Evolutionary conservation across 2,797 vertebrate genomes (phyloP), one percentile per base, ranked within the genome.

Genomic region (Channa striata): DNA sequence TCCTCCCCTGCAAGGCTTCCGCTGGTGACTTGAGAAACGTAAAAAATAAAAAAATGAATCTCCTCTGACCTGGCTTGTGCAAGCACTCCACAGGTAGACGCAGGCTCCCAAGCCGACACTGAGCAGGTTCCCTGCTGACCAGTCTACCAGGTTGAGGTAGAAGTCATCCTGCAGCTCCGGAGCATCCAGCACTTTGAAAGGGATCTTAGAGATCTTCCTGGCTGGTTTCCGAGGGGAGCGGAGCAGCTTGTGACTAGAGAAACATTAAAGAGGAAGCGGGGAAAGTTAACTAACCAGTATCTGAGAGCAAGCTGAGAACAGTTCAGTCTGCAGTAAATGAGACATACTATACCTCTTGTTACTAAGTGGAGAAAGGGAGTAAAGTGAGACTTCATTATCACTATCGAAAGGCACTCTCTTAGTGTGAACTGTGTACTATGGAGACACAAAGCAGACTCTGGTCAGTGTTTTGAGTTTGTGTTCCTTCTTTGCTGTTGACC

Each of bases 141-240:
- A 96, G 87, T 96, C 95, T 63, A 95, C 95, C 90, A 96, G 84
- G 89, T 96, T 96, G 87, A 96, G 95, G 91, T 96, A 96, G 90
- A 96, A 96, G 82, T 96, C 95, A 13, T 96, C 95, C 90, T 96
- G 95, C 85, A 96, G 90, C 91, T 96, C 95, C 0, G 95, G 95
- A 46, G 95, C 95, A 13, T 96, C 95, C 81, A 96, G 91, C 71
- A 96, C 95, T 69, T 96, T 96, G 84, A 96, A 95, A 25, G 95
- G 95, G 87, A 96, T 96, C 93, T 95, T 96, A 68, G 95, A 96
- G 88, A 96, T 96, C 90, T 96, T 96, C 2, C 95, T 91, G 19
- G 95, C 94, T 1, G 94, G 95, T 81, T 96, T 96, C 13, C 95
- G 91, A 46, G 95, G 95, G 13, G 95, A 96, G 30, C 95, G 94